Conservation (phyloP, 2,888 invertebrate genomes). For the Venusia cambrica region DNA sequence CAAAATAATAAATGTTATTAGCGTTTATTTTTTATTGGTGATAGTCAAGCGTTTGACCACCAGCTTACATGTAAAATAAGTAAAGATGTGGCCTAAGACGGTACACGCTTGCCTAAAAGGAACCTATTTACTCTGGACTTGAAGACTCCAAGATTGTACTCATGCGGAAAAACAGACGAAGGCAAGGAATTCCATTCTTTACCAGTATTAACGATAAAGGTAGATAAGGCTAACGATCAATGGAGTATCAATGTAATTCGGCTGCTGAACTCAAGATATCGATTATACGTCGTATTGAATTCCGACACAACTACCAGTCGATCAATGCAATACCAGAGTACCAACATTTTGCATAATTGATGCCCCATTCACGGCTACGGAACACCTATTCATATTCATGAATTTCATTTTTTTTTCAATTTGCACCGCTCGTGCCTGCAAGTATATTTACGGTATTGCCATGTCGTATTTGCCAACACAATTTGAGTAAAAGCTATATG, state of each 20-base stretch:
- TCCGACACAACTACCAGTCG: conserved; percentile 39
- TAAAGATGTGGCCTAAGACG: too few relatives aligned
- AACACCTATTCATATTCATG: conserved; percentile 78
- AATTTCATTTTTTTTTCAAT: conserved; percentile 76
- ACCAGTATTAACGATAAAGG: conserved; percentile 42
- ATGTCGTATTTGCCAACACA: conserved; percentile 68
- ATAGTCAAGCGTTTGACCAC: too few relatives aligned
- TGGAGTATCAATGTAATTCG: conserved; percentile 41
- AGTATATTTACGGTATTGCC: conserved; percentile 68
- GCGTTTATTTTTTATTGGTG: too few relatives aligned
- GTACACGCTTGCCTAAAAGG: too few relatives aligned
- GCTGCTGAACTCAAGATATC: conserved; percentile 39
- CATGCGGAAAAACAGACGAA: too few relatives aligned
- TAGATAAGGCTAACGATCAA: conserved; percentile 43
- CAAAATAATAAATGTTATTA: too few relatives aligned
- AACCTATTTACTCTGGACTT: too few relatives aligned
- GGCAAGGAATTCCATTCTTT: too few relatives aligned
- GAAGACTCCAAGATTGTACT: too few relatives aligned
- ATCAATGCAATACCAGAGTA: conserved; percentile 65
- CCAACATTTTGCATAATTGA: conserved; percentile 75
- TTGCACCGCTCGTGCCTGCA: conserved; percentile 63
- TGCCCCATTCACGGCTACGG: conserved; percentile 69
- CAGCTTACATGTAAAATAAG: too few relatives aligned
- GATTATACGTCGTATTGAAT: conserved; percentile 38
- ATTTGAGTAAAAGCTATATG: conserved; percentile 64